Percentiles rank a stretch among this genome's conserved stretches.
Conservation (phyloP, 1,140 invertebrate genomes). For the Atta texana region DNA sequence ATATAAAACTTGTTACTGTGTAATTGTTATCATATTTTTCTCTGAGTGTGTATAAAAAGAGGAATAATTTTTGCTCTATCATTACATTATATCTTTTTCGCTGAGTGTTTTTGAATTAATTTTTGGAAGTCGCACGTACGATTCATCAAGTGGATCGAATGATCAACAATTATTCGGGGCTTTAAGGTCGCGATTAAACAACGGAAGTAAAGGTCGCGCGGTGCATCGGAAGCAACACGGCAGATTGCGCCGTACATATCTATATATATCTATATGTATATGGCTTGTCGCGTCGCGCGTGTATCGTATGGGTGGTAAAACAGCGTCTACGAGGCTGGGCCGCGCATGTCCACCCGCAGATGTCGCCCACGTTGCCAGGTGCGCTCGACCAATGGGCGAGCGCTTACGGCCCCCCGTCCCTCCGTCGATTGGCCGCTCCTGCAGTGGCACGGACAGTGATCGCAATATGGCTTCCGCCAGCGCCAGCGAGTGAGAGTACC, state of each 20-base stretch:
- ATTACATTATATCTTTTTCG: background rate
- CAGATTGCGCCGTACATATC: background rate
- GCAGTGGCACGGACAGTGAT: constrained; percentile 77
- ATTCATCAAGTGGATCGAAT: background rate
- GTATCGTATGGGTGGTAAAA: constrained; percentile 22
- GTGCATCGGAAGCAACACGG: background rate
- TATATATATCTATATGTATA: no score
- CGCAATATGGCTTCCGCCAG: constrained; percentile 86
- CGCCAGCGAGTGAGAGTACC: constrained; percentile 83
- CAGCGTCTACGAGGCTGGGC: background rate
- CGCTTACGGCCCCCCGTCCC: constrained; percentile 27
- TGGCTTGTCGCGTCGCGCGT: background rate
- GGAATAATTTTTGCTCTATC: background rate
- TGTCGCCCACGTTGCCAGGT: constrained; percentile 67
- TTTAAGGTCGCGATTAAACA: background rate
- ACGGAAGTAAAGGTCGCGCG: constrained; percentile 29
- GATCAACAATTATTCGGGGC: background rate
- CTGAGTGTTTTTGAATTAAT: background rate
- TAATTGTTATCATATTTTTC: no score
- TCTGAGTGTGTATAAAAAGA: background rate
- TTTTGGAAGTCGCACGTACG: no score
- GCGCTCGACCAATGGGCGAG: constrained; percentile 71
- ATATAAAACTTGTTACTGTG: no score
- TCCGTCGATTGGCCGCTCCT: constrained; percentile 70
- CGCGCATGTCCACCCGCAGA: constrained; percentile 30